phyloP scores from a whole-genome alignment of 1,140 invertebrate genomes.

The Ceratina australensis region DNA sequence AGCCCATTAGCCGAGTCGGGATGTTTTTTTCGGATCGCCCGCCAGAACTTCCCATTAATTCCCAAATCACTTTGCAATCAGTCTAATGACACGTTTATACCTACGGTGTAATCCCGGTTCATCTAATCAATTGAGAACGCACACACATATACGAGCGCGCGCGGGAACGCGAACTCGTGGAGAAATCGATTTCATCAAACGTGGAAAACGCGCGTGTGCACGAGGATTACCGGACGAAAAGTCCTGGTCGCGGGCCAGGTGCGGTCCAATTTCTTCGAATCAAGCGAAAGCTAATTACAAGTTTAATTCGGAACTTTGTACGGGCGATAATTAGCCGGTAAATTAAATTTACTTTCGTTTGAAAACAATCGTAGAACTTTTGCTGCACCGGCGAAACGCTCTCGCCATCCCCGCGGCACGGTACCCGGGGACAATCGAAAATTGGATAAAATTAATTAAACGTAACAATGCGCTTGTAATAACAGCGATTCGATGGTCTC shows the following conservation, averaged over 20 bases:
- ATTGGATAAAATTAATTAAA: conserved; percentile 63
- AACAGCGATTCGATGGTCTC: conserved; percentile 16
- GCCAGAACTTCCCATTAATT: neutral
- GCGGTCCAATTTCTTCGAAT: conserved; percentile 77
- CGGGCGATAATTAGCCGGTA: conserved; percentile 77
- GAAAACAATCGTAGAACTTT: conserved; percentile 75
- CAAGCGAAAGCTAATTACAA: conserved; percentile 78
- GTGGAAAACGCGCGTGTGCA: neutral
- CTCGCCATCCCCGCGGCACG: conserved; percentile 2
- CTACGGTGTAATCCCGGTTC: neutral
- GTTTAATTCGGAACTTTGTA: conserved; percentile 77
- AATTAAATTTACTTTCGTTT: conserved; percentile 78
- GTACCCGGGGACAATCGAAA: conserved; percentile 40
- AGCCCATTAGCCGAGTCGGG: conserved; percentile 9
- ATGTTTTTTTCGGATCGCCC: neutral
- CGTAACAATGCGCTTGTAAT: conserved; percentile 51
- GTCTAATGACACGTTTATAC: neutral
- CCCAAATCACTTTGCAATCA: neutral
- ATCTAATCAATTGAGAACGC: neutral
- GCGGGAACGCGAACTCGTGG: neutral
- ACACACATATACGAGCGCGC: too few relatives aligned
- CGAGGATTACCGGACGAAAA: conserved; percentile 19
- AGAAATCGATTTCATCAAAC: neutral
- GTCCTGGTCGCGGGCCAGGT: conserved; percentile 37
- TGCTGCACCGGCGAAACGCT: conserved; percentile 38